phyloP scores from a whole-genome alignment of 2,797 vertebrate species.

The Poeciliopsis paucimaculata region DNA sequence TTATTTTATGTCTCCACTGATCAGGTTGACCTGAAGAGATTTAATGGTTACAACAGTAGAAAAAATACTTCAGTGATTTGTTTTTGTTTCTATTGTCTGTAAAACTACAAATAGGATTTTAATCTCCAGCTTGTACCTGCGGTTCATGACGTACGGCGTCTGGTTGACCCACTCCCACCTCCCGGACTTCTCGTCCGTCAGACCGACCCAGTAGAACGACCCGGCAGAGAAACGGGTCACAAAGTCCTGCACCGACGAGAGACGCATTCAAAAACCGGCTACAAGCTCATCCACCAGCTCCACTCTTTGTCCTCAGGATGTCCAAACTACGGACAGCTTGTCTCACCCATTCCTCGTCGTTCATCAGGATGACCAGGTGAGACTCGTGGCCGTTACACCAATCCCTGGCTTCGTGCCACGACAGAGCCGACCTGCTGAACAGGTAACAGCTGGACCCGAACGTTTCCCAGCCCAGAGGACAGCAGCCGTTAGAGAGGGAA shows the following conservation, averaged over 20 bases:
- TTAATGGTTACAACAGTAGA: too few species aligned
- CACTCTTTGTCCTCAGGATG: not conserved
- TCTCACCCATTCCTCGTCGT: constrained; percentile 80
- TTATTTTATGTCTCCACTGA: too few species aligned
- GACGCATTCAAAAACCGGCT: rapidly evolving
- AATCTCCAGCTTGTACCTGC: constrained; percentile 57
- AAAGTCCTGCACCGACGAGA: constrained; percentile 48
- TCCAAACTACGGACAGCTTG: not conserved
- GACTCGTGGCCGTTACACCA: constrained; percentile 72
- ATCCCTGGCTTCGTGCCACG: constrained; percentile 73
- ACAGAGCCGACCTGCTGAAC: constrained; percentile 58
- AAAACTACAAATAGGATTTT: too few species aligned
- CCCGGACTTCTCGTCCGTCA: constrained; percentile 79
- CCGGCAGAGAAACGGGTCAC: rapidly evolving
- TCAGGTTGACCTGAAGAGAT: too few species aligned
- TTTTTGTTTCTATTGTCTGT: too few species aligned
- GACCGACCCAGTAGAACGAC: constrained; percentile 81
- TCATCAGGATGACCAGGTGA: constrained; percentile 74
- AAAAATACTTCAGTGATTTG: too few species aligned
- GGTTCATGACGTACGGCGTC: constrained; percentile 75
- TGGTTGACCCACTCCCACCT: constrained; percentile 89
- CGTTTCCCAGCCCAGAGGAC: constrained; percentile 73
- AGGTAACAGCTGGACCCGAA: constrained; percentile 72
- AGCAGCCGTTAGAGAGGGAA: constrained; percentile 54
- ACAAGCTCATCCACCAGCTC: too few species aligned